Evolutionary conservation across 2,113 vertebrate species (phyloP).

Genomic region (Blennius ocellaris): DNA sequence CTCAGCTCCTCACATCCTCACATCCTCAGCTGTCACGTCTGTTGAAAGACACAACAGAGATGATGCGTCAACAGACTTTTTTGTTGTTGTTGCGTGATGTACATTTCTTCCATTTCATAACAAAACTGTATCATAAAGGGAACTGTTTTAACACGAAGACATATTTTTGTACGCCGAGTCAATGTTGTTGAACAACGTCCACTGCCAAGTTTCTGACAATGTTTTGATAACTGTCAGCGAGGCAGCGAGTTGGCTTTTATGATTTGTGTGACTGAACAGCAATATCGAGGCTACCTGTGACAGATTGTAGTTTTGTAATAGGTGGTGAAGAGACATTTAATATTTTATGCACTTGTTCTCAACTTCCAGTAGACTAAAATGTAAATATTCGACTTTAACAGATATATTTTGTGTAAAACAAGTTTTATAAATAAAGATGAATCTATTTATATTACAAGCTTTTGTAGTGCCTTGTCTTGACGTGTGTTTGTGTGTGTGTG

Average conservation of each 20-base stretch:
- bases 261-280: conserved; percentile 70
- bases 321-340: conserved; percentile 78
- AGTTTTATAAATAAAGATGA: conserved; percentile 92
- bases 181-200: conserved; percentile 72
- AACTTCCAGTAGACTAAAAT: conserved; percentile 80
- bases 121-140: conserved; percentile 72
- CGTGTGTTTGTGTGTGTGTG: not conserved
- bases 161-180: conserved; percentile 89
- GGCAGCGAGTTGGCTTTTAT: conserved; percentile 57
- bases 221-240: conserved; percentile 64
- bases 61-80: conserved; percentile 58
- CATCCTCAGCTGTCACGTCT: conserved; percentile 57
- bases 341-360: conserved; percentile 90
- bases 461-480: conserved; percentile 59
- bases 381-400: conserved; percentile 90
- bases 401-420: conserved; percentile 94
- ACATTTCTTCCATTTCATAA: conserved; percentile 58
- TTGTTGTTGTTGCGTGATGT: conserved; percentile 37
- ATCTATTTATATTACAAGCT: conserved; percentile 90
- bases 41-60: conserved; percentile 39
- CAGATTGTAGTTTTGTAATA: conserved; percentile 74
- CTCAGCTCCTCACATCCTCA: no score
- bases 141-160: conserved; percentile 83
- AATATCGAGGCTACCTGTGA: conserved; percentile 80
- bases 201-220: conserved; percentile 78